Evolutionary conservation across 2,113 vertebrate genomes (phyloP).

Genomic region (Cairina moschata): DNA sequence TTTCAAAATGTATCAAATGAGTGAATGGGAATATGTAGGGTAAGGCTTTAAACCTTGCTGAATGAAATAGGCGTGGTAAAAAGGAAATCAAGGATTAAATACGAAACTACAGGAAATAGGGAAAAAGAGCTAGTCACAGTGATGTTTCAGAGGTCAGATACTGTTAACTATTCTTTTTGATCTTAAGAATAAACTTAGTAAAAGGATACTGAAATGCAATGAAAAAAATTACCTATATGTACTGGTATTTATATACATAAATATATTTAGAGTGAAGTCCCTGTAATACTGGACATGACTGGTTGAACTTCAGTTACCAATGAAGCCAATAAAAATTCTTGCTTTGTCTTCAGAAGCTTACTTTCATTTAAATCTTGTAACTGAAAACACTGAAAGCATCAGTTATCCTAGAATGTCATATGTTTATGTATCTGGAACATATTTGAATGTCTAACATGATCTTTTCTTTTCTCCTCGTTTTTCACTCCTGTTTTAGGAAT

Average conservation of each 20-base stretch:
- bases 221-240: not conserved
- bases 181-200: not conserved
- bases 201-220: not conserved
- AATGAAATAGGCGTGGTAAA: not conserved
- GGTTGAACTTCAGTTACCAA: not conserved
- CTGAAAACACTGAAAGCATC: not conserved
- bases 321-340: not conserved
- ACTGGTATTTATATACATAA: not conserved
- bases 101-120: not conserved
- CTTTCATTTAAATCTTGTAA: not conserved
- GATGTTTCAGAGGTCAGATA: not conserved
- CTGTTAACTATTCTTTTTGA: not conserved
- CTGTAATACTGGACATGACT: not conserved
- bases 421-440: not conserved
- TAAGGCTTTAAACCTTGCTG: not conserved
- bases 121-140: not conserved
- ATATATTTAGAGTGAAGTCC: not conserved
- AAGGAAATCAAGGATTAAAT: not conserved
- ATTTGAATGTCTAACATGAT: conserved; percentile 4
- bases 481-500: conserved; percentile 81
- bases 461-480: not conserved
- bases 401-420: not conserved
- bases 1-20: not conserved
- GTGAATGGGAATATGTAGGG: not conserved
- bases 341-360: not conserved